Conservation (phyloP, 2,113 vertebrate species). For the Hemicordylus capensis region DNA sequence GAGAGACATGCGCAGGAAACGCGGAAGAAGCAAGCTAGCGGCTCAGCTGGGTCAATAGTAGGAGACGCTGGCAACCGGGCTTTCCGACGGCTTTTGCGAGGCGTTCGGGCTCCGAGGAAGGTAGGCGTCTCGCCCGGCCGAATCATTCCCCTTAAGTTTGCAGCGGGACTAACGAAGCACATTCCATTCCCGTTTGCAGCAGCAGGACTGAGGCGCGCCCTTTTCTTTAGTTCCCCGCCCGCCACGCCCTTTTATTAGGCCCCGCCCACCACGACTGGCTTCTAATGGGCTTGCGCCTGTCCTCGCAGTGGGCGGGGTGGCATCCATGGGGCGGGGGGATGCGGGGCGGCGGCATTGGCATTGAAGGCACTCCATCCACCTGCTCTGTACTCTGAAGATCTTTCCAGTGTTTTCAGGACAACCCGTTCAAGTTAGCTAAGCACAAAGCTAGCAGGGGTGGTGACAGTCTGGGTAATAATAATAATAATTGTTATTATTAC, state of each 20-base stretch:
- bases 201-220: neutral
- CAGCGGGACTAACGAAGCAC: too few relatives aligned
- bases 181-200: too few relatives aligned
- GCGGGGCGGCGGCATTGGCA: too few relatives aligned
- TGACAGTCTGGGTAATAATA: too few relatives aligned
- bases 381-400: too few relatives aligned
- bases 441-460: too few relatives aligned
- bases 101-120: neutral
- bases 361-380: too few relatives aligned
- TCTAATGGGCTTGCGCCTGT: neutral
- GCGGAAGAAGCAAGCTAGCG: constrained; percentile 28
- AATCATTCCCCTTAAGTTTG: too few relatives aligned
- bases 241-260: neutral
- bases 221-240: neutral
- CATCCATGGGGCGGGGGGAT: neutral
- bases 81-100: neutral
- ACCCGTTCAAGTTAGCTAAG: too few relatives aligned
- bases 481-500: too few relatives aligned
- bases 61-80: neutral
- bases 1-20: neutral
- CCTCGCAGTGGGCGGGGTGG: neutral
- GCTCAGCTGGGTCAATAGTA: neutral
- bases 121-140: too few relatives aligned
- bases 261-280: neutral
- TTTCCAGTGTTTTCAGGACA: too few relatives aligned